Base-by-base conservation (phyloP, 2,888 invertebrate genomes). In the Zonitis immaculata region DNA sequence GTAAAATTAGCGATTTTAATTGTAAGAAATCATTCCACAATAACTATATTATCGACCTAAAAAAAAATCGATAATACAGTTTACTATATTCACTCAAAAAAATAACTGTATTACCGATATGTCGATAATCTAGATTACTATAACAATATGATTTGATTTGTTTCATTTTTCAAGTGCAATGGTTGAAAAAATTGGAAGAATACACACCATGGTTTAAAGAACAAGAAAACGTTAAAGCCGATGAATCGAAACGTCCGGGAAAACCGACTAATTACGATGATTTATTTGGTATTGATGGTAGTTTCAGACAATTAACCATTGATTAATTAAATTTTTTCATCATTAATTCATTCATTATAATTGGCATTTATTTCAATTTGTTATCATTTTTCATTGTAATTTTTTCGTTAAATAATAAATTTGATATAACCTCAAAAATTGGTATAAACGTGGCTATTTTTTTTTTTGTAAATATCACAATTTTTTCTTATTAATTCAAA, bases 251-350 rank as follows among this genome's bases (percentile, higher is more conserved):
- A 55, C 83, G 93, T 69, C 89, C 89, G 0, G 92, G 91, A 39
- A 89, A 88, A 71, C 90, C 91, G 57, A 91, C 89, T 70, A 91
- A 90, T 63, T 85, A 87, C 61, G 90, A 91, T 62, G 91, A 92
- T 68, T 80, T 92, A 3, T 92, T 93, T 67, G 92, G 92, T n/a
- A 82, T 92, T 67, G 92, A 92, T 66, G 92, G 92, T 35, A 90
- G 91, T 44, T 92, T 92, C 80, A 84, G 91, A 67, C 89, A 92
- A 74, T 78, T 93, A 52, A 82, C 85, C 66, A 91, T 93, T 67
- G 91, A 91, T 78, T 91, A 81, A 39, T 39, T 20, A 20, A 35
- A 7, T 16, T 16, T 3, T 6, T 27, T 2, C 3, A 5, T 27
- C 5, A 27, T 9, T 27, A 27, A 3, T 6, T 27, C 8, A 27